Percentiles rank a stretch among this genome's conserved stretches.
Evolutionary conservation across 64 coral and sea anemone species (phyloP).

Genomic region (Dendrophyllia cribrosa): DNA sequence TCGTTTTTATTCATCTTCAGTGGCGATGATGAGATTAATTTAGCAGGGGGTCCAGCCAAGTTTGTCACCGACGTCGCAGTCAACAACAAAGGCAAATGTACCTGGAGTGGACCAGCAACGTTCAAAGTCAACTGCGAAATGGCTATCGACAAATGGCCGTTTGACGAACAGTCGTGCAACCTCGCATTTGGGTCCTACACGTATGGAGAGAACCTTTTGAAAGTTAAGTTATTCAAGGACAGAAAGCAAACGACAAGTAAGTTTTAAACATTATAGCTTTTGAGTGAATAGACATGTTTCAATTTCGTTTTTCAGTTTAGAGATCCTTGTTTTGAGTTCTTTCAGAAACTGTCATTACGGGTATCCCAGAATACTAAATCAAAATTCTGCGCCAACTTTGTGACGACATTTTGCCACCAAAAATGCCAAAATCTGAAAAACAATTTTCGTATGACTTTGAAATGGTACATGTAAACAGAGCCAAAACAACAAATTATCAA

Average conservation of each 20-base stretch:
- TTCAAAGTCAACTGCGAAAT: constrained; percentile 35
- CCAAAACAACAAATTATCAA: too few species aligned
- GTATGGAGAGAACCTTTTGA: constrained; percentile 20
- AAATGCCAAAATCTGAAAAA: too few species aligned
- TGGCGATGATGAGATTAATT: constrained; percentile 13
- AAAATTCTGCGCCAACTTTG: too few species aligned
- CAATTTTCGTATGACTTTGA: too few species aligned
- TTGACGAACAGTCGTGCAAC: constrained; percentile 28
- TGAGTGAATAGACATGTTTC: too few species aligned
- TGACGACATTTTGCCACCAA: too few species aligned
- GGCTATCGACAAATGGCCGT: constrained; percentile 24
- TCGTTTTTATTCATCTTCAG: not conserved
- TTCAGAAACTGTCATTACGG: too few species aligned
- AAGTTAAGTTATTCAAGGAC: constrained; percentile 24
- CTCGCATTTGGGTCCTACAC: constrained; percentile 39
- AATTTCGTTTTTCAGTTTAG: too few species aligned
- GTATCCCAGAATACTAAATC: too few species aligned
- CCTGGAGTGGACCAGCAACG: constrained; percentile 38
- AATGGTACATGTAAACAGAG: too few species aligned
- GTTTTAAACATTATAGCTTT: not conserved
- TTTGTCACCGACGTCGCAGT: constrained; percentile 15
- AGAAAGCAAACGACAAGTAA: constrained; percentile 24
- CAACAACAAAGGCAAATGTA: not conserved
- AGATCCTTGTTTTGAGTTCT: too few species aligned
- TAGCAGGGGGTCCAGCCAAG: constrained; percentile 34